Conservation (phyloP, 1,140 invertebrate species). For the Drosophila nannoptera region DNA sequence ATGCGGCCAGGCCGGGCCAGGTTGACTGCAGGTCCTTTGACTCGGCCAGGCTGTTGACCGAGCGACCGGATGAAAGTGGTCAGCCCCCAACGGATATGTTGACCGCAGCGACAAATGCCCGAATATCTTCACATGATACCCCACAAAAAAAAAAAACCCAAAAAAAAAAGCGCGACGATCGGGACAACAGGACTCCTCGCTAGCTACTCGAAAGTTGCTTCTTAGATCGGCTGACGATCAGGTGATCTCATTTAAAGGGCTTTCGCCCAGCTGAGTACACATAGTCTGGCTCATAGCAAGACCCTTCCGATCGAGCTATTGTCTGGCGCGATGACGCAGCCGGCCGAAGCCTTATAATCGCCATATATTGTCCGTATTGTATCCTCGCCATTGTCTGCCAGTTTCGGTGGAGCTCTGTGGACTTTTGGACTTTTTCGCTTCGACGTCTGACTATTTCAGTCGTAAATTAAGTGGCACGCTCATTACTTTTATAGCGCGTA, state of each 20-base stretch:
- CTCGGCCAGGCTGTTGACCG: slow-evolving; percentile 58
- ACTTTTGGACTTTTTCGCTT: slow-evolving; percentile 18
- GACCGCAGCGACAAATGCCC: slow-evolving; percentile 45
- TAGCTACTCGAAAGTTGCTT: not conserved
- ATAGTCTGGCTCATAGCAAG: not conserved
- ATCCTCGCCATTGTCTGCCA: slow-evolving; percentile 43
- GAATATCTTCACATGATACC: slow-evolving; percentile 48
- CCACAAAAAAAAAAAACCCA: not conserved
- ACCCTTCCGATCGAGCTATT: not conserved
- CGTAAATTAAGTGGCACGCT: slow-evolving; percentile 62
- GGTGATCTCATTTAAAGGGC: not conserved
- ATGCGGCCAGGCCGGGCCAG: slow-evolving; percentile 47
- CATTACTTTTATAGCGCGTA: slow-evolving; percentile 55
- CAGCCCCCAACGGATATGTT: slow-evolving; percentile 65
- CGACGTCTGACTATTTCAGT: slow-evolving; percentile 35
- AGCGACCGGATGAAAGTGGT: slow-evolving; percentile 73
- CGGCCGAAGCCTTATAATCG: slow-evolving; percentile 52
- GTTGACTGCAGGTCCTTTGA: slow-evolving; percentile 61
- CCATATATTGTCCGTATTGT: slow-evolving; percentile 17
- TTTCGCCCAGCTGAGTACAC: not conserved
- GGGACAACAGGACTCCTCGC: too few species aligned
- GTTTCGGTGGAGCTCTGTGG: slow-evolving; percentile 36
- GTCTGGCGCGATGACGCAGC: slow-evolving; percentile 1
- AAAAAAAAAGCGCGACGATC: not conserved
- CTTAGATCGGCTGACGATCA: not conserved